Base-by-base conservation (phyloP, 2,888 invertebrate genomes). In the Torymus auratus region DNA sequence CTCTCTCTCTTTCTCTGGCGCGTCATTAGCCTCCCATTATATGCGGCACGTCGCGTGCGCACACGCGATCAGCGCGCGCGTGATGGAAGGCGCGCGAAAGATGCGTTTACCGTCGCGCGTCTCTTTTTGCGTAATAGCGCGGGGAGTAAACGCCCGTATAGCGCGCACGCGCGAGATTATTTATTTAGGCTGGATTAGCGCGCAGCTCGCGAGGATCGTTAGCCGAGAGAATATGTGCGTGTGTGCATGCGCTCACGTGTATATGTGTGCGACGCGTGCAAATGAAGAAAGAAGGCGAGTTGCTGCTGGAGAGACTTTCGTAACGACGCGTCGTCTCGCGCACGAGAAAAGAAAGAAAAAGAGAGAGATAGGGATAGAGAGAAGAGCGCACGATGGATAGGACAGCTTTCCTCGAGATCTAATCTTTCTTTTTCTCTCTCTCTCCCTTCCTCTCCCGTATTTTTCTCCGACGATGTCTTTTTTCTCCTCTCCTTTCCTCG, bases 1-100 rank as follows among this genome's bases (percentile, higher is more conserved):
- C 70, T 78, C 15, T 70, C 58, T 41, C 41, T 41, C 7, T 41
- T 10, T 41, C 67, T 78, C 12, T 52, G n/a, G 13, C 61, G 85
- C 85, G 84, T 84, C 85, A 71, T 74, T 65, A 75, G 53, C 64
- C 62, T 52, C 65, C 60, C 60, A 15, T 67, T 72, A 28, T 60
- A 41, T 41, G 41, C 41, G 7, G 41, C 41, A 41, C 41, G 12
- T 7, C 28, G 56, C 52, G 41, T 67, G 14, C 52, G n/a, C 17
- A 7, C 61, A 23, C 41, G 41, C 41, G 41, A 41, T 41, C 41
- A 41, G 41, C 41, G 28, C 28, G 3, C 28, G 28, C 5, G 28
- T 28, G 7, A 41, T 41, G 41, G 41, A 15, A 15, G 2, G 11
- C 13, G 20, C 5, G 20, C 41, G 41, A 41, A 41, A 17, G 58